phyloP scores from a whole-genome alignment of 2,113 vertebrate species.

The Poeciliopsis retropinna region DNA sequence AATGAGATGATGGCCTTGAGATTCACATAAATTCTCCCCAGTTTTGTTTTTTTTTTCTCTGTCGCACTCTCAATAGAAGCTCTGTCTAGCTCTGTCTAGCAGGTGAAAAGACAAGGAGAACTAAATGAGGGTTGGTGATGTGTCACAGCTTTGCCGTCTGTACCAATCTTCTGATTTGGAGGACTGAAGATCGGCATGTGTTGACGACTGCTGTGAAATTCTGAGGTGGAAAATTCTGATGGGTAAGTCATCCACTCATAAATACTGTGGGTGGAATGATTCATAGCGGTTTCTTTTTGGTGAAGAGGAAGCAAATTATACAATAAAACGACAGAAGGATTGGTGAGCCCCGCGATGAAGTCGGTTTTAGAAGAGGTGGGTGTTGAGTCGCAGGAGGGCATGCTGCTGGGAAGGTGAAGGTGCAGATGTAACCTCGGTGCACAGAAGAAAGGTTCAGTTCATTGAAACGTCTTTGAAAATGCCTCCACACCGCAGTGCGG shows the following conservation, averaged over 20 bases:
- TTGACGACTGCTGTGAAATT: slow-evolving; percentile 25
- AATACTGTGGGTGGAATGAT: slow-evolving; percentile 63
- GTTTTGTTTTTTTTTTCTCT: slow-evolving; percentile 22
- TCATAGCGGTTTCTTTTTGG: slow-evolving; percentile 48
- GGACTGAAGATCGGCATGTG: slow-evolving; percentile 29
- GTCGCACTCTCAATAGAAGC: slow-evolving; percentile 49
- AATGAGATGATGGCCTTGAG: slow-evolving; percentile 53
- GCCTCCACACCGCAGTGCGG: slow-evolving; percentile 54
- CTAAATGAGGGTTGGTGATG: slow-evolving; percentile 44
- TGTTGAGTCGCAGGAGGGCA: slow-evolving; percentile 41
- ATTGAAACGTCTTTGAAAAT: slow-evolving; percentile 53
- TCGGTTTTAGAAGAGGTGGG: slow-evolving; percentile 36
- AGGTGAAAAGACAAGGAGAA: slow-evolving; percentile 17
- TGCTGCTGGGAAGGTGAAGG: slow-evolving; percentile 46
- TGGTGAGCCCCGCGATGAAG: slow-evolving; percentile 17
- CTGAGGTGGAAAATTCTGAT: not conserved
- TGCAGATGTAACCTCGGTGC: slow-evolving; percentile 47
- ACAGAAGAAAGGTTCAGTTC: slow-evolving; percentile 55
- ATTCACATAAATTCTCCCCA: slow-evolving; percentile 36
- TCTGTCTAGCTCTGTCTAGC: slow-evolving; percentile 49
- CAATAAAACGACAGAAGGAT: slow-evolving; percentile 43
- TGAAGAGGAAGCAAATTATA: slow-evolving; percentile 37
- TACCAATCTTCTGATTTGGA: slow-evolving; percentile 45
- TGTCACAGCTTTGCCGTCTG: slow-evolving; percentile 27
- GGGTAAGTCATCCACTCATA: slow-evolving; percentile 41